Percentiles rank a stretch among this genome's conserved stretches.
Conservation (phyloP, 2,113 vertebrate species). For the Puma concolor region DNA sequence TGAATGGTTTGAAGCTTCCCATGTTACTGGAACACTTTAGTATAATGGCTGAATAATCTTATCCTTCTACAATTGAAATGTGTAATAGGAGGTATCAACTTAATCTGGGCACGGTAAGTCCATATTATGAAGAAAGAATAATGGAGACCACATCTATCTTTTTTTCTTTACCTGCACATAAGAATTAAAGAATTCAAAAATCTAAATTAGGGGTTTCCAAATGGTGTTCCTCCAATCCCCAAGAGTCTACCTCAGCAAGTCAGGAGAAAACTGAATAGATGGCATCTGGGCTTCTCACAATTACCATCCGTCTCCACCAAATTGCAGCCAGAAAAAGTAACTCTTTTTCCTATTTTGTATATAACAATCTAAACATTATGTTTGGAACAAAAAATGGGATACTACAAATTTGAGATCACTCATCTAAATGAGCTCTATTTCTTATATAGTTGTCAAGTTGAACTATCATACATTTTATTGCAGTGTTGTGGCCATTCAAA, state of each 20-base stretch:
- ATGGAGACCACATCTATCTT: neutral
- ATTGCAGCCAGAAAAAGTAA: neutral
- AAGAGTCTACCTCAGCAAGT: neutral
- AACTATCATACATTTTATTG: neutral
- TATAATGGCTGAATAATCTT: neutral
- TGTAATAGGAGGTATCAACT: neutral
- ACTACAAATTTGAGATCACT: neutral
- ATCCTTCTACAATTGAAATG: neutral
- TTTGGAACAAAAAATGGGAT: neutral
- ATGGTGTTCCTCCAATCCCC: neutral
- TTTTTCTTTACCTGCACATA: neutral
- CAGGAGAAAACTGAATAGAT: neutral
- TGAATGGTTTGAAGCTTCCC: neutral
- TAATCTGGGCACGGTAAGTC: neutral
- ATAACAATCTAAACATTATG: neutral
- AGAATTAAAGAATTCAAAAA: neutral
- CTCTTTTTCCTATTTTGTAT: neutral
- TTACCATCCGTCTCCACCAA: neutral
- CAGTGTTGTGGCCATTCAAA: neutral
- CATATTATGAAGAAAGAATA: neutral
- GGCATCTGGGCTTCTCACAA: neutral
- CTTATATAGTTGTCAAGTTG: neutral
- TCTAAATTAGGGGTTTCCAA: neutral
- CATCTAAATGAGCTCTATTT: neutral
- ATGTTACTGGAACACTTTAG: neutral